Evolutionary conservation across 2,113 vertebrate species (phyloP).

Genomic region (Tragelaphus strepsiceros): DNA sequence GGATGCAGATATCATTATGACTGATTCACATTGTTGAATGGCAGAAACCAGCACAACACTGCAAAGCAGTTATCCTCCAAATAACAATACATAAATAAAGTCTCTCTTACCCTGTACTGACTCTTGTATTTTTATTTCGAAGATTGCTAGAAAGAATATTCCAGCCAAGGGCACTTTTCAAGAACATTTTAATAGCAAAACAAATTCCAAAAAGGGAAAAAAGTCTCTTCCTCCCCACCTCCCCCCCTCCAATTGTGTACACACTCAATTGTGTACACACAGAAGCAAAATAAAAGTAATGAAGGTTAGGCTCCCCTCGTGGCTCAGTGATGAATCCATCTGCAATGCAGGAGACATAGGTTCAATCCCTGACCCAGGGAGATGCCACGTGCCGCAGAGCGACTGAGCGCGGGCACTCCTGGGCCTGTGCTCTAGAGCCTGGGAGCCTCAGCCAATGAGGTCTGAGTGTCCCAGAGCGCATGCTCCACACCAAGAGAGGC

Average conservation of each 20-base stretch:
- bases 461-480: neutral
- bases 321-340: neutral
- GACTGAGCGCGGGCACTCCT: neutral
- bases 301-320: neutral
- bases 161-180: neutral
- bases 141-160: neutral
- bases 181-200: neutral
- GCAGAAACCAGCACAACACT: neutral
- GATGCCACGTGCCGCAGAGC: neutral
- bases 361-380: neutral
- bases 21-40: neutral
- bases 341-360: neutral
- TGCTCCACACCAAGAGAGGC: neutral
- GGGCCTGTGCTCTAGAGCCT: neutral
- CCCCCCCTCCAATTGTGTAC: too few species aligned
- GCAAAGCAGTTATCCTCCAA: neutral
- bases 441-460: fast-evolving
- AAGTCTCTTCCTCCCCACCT: neutral
- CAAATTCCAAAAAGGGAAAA: neutral
- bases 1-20: neutral
- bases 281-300: neutral
- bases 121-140: neutral
- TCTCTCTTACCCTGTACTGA: neutral
- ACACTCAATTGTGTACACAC: neutral
- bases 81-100: neutral